These are phyloP conservation scores for Cephus sareptanus DNA, from an alignment of 2,888 invertebrate genomes.

Conservation along the genomic window DNA sequence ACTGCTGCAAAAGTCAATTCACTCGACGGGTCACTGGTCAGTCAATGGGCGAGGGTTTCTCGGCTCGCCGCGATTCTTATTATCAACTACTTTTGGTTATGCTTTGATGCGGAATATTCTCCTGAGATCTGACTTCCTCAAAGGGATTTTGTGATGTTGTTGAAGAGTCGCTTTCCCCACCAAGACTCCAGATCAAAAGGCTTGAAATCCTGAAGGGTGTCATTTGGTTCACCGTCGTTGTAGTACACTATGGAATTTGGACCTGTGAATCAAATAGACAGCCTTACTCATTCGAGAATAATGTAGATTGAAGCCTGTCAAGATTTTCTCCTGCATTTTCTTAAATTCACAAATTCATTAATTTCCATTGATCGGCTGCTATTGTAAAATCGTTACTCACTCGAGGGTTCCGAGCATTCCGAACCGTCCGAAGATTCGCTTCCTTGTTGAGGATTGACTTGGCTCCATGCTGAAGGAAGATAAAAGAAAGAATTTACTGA, in stretches of 20 bases:
- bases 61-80: background rate
- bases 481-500: background rate
- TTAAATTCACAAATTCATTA: background rate
- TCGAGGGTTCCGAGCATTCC: slow-evolving; percentile 59
- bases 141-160: slow-evolving; percentile 85
- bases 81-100: slow-evolving; percentile 3
- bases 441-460: slow-evolving; percentile 70
- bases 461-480: slow-evolving; percentile 74
- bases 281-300: background rate
- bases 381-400: slow-evolving; percentile 35
- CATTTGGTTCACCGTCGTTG: slow-evolving; percentile 78
- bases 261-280: slow-evolving; percentile 38
- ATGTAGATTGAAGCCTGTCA: background rate
- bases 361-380: background rate
- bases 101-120: background rate
- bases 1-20: too few species aligned
- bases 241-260: slow-evolving; percentile 74
- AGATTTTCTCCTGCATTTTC: too few species aligned
- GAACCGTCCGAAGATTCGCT: slow-evolving; percentile 71
- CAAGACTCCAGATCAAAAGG: slow-evolving; percentile 91
- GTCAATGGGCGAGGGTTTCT: too few species aligned
- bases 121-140: slow-evolving; percentile 35
- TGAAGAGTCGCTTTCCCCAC: slow-evolving; percentile 89
- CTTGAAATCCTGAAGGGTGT: slow-evolving; percentile 80
- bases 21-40: too few species aligned